Evolutionary conservation across 2,113 vertebrate species (phyloP).

Genomic region (Steatornis caripensis): DNA sequence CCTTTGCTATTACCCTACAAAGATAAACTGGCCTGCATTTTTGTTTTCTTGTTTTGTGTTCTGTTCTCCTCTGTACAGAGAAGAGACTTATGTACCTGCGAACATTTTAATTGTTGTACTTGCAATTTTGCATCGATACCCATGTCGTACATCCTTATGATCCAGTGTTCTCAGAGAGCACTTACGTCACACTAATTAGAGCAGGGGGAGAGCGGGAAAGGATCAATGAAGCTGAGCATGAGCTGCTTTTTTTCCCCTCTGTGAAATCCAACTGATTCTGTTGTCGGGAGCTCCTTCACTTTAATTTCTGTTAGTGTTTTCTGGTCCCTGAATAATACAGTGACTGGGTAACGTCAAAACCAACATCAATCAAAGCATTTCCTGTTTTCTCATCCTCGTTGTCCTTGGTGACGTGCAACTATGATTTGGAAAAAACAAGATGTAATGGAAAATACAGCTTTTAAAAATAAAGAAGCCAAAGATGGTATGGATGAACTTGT

Average conservation of each 20-base stretch:
- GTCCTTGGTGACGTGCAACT: background rate
- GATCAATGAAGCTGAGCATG: background rate
- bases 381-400: background rate
- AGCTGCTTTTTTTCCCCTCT: background rate
- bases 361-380: background rate
- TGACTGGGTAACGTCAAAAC: background rate
- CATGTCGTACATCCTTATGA: rapidly evolving
- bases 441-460: background rate
- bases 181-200: background rate
- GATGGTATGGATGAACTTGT: background rate
- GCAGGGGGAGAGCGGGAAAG: background rate
- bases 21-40: background rate
- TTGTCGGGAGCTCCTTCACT: background rate
- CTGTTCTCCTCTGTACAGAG: background rate
- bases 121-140: background rate
- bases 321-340: background rate
- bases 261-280: background rate
- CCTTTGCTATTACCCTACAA: background rate
- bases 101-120: background rate
- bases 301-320: background rate
- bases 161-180: background rate
- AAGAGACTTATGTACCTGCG: background rate
- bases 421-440: background rate
- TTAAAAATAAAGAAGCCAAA: background rate
- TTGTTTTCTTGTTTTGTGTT: background rate